Evolutionary conservation across 2,113 vertebrate species (phyloP).

Genomic region (Octodon degus): DNA sequence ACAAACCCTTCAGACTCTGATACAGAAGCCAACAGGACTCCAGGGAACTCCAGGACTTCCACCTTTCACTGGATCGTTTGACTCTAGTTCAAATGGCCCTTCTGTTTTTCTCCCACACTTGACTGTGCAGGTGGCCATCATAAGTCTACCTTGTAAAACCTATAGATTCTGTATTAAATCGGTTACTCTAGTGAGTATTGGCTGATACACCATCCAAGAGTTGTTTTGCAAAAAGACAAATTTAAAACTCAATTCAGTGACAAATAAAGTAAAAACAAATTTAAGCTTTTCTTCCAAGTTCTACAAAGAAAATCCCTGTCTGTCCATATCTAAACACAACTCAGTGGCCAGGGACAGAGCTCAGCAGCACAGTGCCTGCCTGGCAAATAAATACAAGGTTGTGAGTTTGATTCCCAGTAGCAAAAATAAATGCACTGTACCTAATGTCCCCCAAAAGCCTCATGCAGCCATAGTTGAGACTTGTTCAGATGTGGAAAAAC

Average conservation of each 20-base stretch:
- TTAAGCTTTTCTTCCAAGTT: constrained; percentile 21
- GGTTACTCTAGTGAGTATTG: background rate
- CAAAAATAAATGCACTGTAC: background rate
- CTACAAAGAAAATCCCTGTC: constrained; percentile 1
- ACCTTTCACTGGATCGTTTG: accelerated
- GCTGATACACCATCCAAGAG: background rate
- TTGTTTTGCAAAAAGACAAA: constrained; percentile 57
- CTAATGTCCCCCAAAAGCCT: background rate
- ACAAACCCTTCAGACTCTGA: background rate
- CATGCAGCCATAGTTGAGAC: background rate
- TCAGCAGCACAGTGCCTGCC: too few relatives aligned
- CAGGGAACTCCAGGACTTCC: background rate
- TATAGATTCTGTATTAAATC: background rate
- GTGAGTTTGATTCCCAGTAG: too few relatives aligned
- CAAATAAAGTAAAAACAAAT: constrained; percentile 70
- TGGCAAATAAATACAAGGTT: too few relatives aligned
- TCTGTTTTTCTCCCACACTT: background rate
- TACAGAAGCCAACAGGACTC: background rate
- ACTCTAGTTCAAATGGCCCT: background rate
- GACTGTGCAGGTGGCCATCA: background rate
- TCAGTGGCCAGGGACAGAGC: background rate
- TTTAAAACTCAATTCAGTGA: constrained; percentile 64
- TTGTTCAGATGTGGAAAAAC: background rate
- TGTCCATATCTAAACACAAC: background rate
- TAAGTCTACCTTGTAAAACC: background rate